These are phyloP conservation scores for Cotesia typhae DNA, from an alignment of 1,140 invertebrate species.

Conservation along the genomic window DNA sequence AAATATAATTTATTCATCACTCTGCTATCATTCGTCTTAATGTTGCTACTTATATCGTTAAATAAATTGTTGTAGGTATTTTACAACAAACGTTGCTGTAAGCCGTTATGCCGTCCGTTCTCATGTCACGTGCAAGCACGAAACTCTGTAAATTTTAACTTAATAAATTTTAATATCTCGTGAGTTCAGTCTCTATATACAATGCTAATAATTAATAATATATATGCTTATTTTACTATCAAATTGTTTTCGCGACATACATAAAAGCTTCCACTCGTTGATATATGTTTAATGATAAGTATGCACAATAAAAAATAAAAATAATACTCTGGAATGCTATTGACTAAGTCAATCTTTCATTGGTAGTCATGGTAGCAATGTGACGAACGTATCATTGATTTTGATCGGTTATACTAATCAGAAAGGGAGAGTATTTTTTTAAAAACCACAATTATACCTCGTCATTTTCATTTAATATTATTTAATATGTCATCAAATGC, in stretches of 20 bases:
- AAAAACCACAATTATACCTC: no score
- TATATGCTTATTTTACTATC: no score
- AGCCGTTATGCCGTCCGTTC: conserved; percentile 18
- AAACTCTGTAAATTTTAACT: conserved; percentile 9
- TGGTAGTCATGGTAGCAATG: neutral
- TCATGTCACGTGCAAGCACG: conserved; percentile 21
- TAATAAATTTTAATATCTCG: conserved; percentile 11
- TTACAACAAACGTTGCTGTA: conserved; percentile 8
- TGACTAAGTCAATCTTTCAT: conserved; percentile 1
- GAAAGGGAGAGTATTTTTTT: no score
- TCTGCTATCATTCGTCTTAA: conserved; percentile 5
- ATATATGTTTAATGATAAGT: neutral
- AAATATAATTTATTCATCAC: conserved; percentile 17
- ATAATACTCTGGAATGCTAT: neutral
- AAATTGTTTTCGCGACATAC: neutral
- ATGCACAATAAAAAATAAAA: neutral
- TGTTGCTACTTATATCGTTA: no score
- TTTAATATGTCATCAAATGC: no score
- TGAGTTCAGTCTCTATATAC: neutral
- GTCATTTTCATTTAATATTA: no score
- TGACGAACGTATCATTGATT: conserved; percentile 6
- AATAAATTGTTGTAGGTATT: neutral
- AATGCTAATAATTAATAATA: no score
- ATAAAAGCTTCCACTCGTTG: no score
- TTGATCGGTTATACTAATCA: no score